These are phyloP conservation scores for Paradisaea rubra DNA, from an alignment of 2,113 vertebrate species.

Conservation along the genomic window DNA sequence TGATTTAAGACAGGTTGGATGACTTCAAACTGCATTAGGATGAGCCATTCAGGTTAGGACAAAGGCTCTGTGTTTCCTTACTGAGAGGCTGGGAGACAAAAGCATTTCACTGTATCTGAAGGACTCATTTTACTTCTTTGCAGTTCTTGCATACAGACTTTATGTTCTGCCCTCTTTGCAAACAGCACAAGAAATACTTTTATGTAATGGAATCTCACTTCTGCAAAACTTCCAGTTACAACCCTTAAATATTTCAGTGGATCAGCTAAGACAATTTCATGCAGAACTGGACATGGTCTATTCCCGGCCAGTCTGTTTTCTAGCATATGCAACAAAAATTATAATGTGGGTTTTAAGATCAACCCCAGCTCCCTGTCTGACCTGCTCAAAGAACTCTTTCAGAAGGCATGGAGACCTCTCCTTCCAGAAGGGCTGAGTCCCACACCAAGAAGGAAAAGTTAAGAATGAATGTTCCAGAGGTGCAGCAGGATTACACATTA, in stretches of 20 bases:
- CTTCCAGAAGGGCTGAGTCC: not conserved
- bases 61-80: not conserved
- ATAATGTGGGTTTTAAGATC: not conserved
- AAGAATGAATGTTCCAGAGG: not conserved
- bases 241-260: not conserved
- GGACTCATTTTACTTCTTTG: not conserved
- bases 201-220: not conserved
- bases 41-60: not conserved
- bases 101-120: not conserved
- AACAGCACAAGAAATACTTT: not conserved
- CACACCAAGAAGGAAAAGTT: not conserved
- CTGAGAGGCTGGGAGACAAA: not conserved
- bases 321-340: not conserved
- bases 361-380: not conserved
- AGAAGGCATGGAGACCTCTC: not conserved
- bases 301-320: not conserved
- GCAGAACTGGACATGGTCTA: not conserved
- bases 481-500: not conserved
- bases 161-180: not conserved
- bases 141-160: not conserved
- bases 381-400: not conserved
- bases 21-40: not conserved
- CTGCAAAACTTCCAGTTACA: not conserved
- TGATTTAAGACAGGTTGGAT: not conserved
- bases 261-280: not conserved